Base-by-base conservation (phyloP, 2,797 vertebrate genomes). In the Cryptoblepharus egeriae region DNA sequence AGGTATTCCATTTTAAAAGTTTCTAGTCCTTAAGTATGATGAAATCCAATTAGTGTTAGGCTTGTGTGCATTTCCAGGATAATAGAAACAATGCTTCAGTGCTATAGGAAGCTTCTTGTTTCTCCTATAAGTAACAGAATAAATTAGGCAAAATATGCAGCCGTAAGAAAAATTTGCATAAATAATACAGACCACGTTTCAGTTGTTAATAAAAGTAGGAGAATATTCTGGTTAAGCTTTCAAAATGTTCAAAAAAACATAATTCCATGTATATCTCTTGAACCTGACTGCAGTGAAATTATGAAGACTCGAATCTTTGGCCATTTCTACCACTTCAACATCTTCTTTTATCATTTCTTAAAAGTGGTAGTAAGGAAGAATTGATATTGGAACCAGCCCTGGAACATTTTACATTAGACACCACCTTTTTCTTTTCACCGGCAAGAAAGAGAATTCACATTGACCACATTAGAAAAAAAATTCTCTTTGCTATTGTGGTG, bases 371-470 rank as follows among this genome's bases (percentile, higher is more conserved):
- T 60, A 68, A 32, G 55, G 32, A 84, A 79, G 55, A 57, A 64
- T 24, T 65, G 39, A 64, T 35, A 71, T 28, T 24, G 37, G 60
- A 79, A 68, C 52, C 60, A 39, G 12, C 64, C 77, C 52, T 61
- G 63, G 52, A 37, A 49, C 77, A 49, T 39, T 10, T 52, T 67
- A 67, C 52, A 10, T 39, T 39, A 63, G 26, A 72, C 9, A 28
- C 20, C 15, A 58, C 28, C 37, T 24, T 58, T 85, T 92, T 85
- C 85, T 88, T 84, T 85, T 88, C 85, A 77, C 84, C 5, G 16
- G 15, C 83, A 89, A 45, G 0, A 64, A 74, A 75, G 13, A 87
- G 72, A 78, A 83, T 92, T 90, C 89, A 89, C 83, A 78, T 88
- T 89, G 15, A 60, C n/a, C 82, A 82, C 80, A 2, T 82, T 35